These are phyloP conservation scores for Fabriciana adippe DNA, from an alignment of 2,888 invertebrate species.

Conservation along the genomic window DNA sequence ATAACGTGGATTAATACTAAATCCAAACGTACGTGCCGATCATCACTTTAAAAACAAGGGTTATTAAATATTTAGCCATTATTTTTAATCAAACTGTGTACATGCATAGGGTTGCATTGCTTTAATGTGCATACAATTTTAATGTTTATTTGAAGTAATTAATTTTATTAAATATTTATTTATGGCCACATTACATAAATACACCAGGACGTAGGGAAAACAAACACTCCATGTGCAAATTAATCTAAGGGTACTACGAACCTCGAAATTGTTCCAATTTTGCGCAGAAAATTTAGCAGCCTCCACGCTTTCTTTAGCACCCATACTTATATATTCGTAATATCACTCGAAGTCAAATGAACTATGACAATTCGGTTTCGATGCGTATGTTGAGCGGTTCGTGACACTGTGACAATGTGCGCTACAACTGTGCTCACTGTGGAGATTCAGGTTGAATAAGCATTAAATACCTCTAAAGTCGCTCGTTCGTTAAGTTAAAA, in stretches of 20 bases:
- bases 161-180: constrained; percentile 50
- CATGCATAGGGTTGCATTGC: constrained; percentile 64
- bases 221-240: constrained; percentile 81
- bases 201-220: constrained; percentile 70
- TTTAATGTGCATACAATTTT: constrained; percentile 67
- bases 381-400: constrained; percentile 73
- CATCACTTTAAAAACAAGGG: constrained; percentile 26
- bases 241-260: constrained; percentile 82
- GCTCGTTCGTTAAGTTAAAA: constrained; percentile 74
- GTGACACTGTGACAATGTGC: constrained; percentile 71
- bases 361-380: constrained; percentile 73
- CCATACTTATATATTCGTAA: constrained; percentile 84
- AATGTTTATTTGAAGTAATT: constrained; percentile 52
- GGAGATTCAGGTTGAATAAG: constrained; percentile 69
- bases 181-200: constrained; percentile 59
- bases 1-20: constrained; percentile 22
- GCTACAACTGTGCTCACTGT: constrained; percentile 70
- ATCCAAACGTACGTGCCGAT: constrained; percentile 19
- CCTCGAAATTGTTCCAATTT: constrained; percentile 91
- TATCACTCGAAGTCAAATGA: constrained; percentile 69
- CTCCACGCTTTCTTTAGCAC: constrained; percentile 92
- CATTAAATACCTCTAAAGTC: constrained; percentile 76
- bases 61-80: constrained; percentile 33
- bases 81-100: constrained; percentile 56
- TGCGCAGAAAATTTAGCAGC: constrained; percentile 91